phyloP scores from a whole-genome alignment of 2,888 invertebrate species.

The Cantharis flavilabris region DNA sequence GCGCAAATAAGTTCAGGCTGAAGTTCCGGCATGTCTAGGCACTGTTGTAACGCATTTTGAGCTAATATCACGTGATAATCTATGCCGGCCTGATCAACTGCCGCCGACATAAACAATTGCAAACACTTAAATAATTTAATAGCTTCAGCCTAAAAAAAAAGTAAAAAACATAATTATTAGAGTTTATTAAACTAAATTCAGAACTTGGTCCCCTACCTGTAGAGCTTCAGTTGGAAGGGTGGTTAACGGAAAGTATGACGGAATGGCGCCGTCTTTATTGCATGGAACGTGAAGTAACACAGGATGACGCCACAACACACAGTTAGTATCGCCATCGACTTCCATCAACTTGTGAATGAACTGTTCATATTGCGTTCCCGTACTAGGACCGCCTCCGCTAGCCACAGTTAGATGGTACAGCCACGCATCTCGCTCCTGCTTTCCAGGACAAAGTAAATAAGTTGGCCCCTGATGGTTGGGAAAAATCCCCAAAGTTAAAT shows the following conservation, averaged over 20 bases:
- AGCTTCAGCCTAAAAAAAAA: constrained; percentile 70
- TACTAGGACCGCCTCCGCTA: constrained; percentile 87
- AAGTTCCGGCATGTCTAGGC: constrained; percentile 85
- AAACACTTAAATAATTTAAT: constrained; percentile 95
- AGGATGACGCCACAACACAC: constrained; percentile 93
- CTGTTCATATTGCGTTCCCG: constrained; percentile 95
- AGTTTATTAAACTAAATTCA: background rate
- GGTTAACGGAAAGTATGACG: constrained; percentile 76
- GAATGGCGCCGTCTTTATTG: constrained; percentile 85
- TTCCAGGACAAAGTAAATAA: constrained; percentile 88
- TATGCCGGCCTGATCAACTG: constrained; percentile 92
- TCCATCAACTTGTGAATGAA: constrained; percentile 95
- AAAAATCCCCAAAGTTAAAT: constrained; percentile 90
- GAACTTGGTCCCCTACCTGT: constrained; percentile 59
- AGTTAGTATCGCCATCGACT: constrained; percentile 90
- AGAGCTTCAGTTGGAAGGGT: constrained; percentile 87
- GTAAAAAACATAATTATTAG: background rate
- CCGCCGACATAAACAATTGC: constrained; percentile 94
- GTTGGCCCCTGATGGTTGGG: constrained; percentile 94
- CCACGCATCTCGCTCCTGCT: constrained; percentile 88
- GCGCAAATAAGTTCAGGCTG: constrained; percentile 93
- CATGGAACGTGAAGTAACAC: constrained; percentile 72
- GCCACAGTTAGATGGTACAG: constrained; percentile 87
- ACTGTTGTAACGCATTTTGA: constrained; percentile 93
- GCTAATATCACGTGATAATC: constrained; percentile 97